Evolutionary conservation across 2,797 vertebrate genomes (phyloP).

Genomic region (Gypaetus barbatus): DNA sequence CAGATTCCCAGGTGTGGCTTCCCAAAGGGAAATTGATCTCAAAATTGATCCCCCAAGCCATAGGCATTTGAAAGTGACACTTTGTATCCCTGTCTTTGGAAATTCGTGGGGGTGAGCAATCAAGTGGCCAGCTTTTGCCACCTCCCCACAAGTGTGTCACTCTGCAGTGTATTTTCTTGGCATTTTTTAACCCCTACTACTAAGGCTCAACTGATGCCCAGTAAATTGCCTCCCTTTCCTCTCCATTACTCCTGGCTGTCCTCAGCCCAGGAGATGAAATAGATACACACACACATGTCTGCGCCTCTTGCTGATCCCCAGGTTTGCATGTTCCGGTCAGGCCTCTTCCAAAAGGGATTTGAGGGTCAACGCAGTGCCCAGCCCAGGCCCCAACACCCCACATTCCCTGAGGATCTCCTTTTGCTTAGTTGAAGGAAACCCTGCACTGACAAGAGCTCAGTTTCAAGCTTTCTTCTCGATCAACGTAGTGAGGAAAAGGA

Average conservation of each 20-base stretch:
- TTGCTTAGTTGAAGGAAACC: not conserved
- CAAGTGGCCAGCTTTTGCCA: not conserved
- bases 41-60: not conserved
- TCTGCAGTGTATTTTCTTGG: not conserved
- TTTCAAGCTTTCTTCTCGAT: not conserved
- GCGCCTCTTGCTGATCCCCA: not conserved
- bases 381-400: not conserved
- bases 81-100: not conserved
- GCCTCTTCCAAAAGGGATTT: not conserved
- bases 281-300: rapidly evolving
- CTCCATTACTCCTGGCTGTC: not conserved
- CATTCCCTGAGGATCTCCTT: not conserved
- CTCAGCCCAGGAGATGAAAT: not conserved
- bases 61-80: rapidly evolving
- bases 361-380: not conserved
- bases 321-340: not conserved
- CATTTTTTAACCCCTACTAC: not conserved
- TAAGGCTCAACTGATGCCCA: not conserved
- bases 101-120: not conserved
- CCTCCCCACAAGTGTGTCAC: rapidly evolving
- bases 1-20: not conserved
- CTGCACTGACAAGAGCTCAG: not conserved
- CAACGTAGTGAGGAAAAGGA: not conserved
- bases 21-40: not conserved
- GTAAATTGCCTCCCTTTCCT: not conserved